Evolutionary conservation across 2,888 invertebrate genomes (phyloP).

Genomic region (Platycnemis pennipes): DNA sequence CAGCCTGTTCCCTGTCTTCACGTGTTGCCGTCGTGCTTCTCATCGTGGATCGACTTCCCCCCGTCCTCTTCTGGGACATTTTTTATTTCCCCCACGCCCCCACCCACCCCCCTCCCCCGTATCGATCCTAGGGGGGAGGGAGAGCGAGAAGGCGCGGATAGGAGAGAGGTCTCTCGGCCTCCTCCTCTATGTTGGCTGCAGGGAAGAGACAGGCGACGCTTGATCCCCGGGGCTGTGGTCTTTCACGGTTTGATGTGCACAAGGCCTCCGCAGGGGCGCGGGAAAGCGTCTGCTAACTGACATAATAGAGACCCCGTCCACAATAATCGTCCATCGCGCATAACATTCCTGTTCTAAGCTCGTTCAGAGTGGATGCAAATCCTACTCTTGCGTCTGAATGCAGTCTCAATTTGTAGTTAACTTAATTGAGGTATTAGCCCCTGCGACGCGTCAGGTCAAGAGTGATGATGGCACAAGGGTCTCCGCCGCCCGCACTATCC

Average conservation of each 20-base stretch:
- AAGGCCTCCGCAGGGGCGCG: neutral
- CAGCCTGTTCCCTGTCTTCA: too few relatives aligned
- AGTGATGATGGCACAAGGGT: neutral
- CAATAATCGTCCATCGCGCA: conserved; percentile 45
- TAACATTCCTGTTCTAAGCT: conserved; percentile 47
- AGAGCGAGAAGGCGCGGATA: neutral
- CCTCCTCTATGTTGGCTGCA: neutral
- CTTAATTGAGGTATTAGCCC: conserved; percentile 57
- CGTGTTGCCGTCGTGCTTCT: too few relatives aligned
- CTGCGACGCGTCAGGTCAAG: conserved; percentile 11
- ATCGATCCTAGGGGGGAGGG: neutral
- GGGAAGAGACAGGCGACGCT: conserved; percentile 26
- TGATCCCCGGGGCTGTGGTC: conserved; percentile 6
- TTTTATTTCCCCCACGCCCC: neutral
- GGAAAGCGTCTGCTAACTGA: conserved; percentile 6
- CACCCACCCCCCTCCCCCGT: neutral
- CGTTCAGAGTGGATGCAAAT: conserved; percentile 56
- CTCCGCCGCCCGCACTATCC: neutral
- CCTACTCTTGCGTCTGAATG: neutral
- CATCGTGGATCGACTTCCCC: neutral
- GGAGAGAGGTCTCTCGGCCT: neutral
- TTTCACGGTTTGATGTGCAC: neutral
- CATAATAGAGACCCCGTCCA: conserved; percentile 18
- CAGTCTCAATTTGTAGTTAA: conserved; percentile 29
- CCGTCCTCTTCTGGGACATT: neutral